phyloP scores from a whole-genome alignment of 53 echinoderm and acorn worm species.

The Echinarachnius parma region DNA sequence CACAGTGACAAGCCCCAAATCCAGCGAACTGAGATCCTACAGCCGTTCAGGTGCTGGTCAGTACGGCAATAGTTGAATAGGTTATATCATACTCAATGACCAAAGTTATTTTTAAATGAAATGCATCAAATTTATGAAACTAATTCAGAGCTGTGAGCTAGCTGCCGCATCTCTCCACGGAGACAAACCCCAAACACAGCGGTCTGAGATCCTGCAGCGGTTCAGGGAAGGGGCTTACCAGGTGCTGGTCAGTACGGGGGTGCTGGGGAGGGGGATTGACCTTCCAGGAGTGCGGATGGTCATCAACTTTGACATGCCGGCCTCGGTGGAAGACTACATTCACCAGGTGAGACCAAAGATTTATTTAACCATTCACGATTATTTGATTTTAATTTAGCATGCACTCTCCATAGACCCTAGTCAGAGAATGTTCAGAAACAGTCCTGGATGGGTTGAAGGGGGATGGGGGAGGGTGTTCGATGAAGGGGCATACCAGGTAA shows the following conservation, averaged over 20 bases:
- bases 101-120: too few relatives aligned
- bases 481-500: slow-evolving; percentile 65
- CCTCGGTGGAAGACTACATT: slow-evolving; percentile 86
- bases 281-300: slow-evolving; percentile 86
- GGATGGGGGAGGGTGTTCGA: too few relatives aligned
- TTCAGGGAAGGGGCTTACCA: slow-evolving; percentile 70
- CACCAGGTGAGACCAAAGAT: slow-evolving; percentile 81
- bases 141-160: slow-evolving; percentile 65
- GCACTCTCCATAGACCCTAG: too few relatives aligned
- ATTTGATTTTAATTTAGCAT: too few relatives aligned
- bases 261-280: slow-evolving; percentile 92
- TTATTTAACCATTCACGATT: too few relatives aligned
- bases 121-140: too few relatives aligned
- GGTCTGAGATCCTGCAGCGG: slow-evolving; percentile 56
- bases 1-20: not conserved
- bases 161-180: slow-evolving; percentile 70
- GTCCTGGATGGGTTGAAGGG: too few relatives aligned
- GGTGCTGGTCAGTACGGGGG: slow-evolving; percentile 78
- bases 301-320: slow-evolving; percentile 99
- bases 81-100: too few relatives aligned
- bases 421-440: too few relatives aligned
- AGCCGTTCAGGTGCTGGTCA: too few relatives aligned
- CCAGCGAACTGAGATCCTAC: not conserved
- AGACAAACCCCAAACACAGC: slow-evolving; percentile 78
- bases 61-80: too few relatives aligned